Percentiles rank a stretch among this genome's conserved stretches.
These are phyloP conservation scores for Aspiorhynchus laticeps DNA, from an alignment of 2,113 vertebrate species.

Conservation along the genomic window DNA sequence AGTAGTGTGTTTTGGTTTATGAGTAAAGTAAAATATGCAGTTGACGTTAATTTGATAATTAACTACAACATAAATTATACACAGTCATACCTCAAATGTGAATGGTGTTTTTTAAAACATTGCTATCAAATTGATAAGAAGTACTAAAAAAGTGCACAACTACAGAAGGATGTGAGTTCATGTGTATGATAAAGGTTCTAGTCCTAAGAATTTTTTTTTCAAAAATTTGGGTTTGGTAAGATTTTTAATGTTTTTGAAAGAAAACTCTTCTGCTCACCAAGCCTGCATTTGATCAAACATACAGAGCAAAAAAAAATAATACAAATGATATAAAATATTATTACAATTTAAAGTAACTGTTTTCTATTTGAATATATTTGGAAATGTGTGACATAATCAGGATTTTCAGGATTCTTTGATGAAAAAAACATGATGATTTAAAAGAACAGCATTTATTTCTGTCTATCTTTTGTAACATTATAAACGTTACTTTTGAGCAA, in stretches of 20 bases:
- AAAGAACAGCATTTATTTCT: neutral
- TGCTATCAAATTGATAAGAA: neutral
- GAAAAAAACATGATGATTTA: neutral
- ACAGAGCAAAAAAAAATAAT: neutral
- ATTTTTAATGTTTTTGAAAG: neutral
- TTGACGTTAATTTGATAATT: neutral
- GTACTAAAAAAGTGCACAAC: neutral
- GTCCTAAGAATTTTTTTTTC: neutral
- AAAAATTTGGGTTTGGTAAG: neutral
- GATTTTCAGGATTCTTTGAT: neutral
- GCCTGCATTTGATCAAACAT: neutral
- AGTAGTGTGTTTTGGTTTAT: neutral
- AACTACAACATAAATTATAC: neutral
- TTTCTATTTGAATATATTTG: neutral
- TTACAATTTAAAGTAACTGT: neutral
- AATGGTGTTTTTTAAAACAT: neutral
- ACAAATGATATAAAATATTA: neutral
- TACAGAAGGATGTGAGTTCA: neutral
- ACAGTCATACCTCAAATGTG: neutral
- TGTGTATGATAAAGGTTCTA: neutral
- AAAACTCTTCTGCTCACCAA: neutral
- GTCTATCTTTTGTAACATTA: neutral
- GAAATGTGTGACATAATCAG: neutral
- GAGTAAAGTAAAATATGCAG: neutral
- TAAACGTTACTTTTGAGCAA: neutral